Base-by-base conservation (phyloP, 2,888 invertebrate genomes). In the Drosophila quinaria region DNA sequence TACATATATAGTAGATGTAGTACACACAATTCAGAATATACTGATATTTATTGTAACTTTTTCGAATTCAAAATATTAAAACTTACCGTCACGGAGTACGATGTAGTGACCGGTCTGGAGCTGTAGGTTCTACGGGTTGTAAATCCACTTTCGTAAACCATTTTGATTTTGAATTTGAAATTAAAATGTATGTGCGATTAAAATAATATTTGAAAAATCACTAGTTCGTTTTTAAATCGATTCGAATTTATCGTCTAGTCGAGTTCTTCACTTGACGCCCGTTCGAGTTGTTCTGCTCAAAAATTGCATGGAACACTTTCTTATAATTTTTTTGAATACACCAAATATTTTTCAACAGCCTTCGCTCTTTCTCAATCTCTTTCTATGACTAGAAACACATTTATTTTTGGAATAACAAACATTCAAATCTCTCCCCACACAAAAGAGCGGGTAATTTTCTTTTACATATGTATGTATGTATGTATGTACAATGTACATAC, bases 121-220 rank as follows among this genome's bases (percentile, higher is more conserved):
- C 96, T 94, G 92, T 96, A 96, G 82, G 96, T 96, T 94, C 97
- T 95, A 94, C 97, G 96, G 93, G 96, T 96, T 91, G 97, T 97
- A 94, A 97, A 97, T 94, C 97, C 97, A 95, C 96, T 96, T 94
- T 97, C 97, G 96, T 97, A 97, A 94, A 97, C 97, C 97, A 97
- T 97, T 93, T 94, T 95, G 63, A 68, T 64, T 42, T 19, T 19
- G 19, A 19, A 19, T 22, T 22, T 22, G 22, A 22, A 22, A 22
- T 22, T 22, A 22, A 22, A 22, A 25, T 25, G 41, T 35, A 37
- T 59, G 55, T 77, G 46, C 58, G 63, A 47, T 67, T 19, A 44
- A 64, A 78, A 68, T 64, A 63, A 62, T 56, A 70, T 74, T 37
- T n/a, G n/a, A 54, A 74, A 59, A 78, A 76, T 78, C 78, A 80